These are phyloP conservation scores for Phenacoccus solenopsis DNA, from an alignment of 1,140 invertebrate genomes.

Conservation along the genomic window DNA sequence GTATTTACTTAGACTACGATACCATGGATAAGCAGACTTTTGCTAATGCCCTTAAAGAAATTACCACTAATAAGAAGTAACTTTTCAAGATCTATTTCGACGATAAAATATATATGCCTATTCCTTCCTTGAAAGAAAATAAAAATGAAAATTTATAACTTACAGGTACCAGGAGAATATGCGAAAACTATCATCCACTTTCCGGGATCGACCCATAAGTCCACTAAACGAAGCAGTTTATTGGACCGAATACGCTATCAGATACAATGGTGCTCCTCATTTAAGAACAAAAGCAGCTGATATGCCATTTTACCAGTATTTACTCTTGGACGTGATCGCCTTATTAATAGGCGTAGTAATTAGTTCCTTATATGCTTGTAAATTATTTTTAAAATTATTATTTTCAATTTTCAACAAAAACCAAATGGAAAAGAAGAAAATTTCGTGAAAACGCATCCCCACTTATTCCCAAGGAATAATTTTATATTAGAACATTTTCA, in stretches of 20 bases:
- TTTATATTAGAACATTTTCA: too few relatives aligned
- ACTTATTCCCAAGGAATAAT: too few relatives aligned
- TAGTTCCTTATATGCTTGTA: too few relatives aligned
- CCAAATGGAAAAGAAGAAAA: neutral
- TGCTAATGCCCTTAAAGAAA: constrained; percentile 10
- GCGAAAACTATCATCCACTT: constrained; percentile 27
- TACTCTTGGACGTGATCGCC: neutral
- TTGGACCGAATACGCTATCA: constrained; percentile 44
- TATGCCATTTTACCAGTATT: neutral
- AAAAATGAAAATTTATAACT: too few relatives aligned
- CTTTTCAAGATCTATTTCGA: constrained; percentile 10
- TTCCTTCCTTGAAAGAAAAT: too few relatives aligned
- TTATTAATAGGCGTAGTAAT: too few relatives aligned
- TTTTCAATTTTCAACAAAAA: too few relatives aligned
- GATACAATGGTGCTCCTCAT: constrained; percentile 39
- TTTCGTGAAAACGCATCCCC: too few relatives aligned
- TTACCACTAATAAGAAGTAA: constrained; percentile 20
- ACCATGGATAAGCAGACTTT: constrained; percentile 19
- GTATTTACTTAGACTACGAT: constrained; percentile 20
- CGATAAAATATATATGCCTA: too few relatives aligned
- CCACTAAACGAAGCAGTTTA: constrained; percentile 35
- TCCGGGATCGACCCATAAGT: constrained; percentile 34
- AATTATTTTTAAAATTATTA: too few relatives aligned
- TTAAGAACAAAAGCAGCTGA: constrained; percentile 25
- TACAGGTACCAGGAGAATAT: constrained; percentile 33